Percentiles rank a stretch among this genome's conserved stretches.
Conservation (phyloP, 2,113 vertebrate genomes). For the Neolamprologus devosi region DNA sequence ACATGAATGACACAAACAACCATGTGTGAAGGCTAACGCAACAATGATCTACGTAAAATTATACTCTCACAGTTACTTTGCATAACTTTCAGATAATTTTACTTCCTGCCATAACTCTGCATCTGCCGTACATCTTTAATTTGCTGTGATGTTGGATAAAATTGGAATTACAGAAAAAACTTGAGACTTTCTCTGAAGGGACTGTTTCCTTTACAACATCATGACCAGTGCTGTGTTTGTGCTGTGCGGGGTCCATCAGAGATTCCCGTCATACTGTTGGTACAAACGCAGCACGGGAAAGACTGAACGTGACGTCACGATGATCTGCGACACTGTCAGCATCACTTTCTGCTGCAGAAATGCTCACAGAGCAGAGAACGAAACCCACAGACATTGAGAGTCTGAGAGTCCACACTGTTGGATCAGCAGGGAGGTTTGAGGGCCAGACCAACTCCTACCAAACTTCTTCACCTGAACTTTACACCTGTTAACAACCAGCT, state of each 20-base stretch:
- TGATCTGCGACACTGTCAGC: neutral
- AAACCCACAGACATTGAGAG: neutral
- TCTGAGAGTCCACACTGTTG: neutral
- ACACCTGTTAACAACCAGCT: neutral
- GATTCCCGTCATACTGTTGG: neutral
- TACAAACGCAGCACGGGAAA: neutral
- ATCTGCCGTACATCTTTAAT: neutral
- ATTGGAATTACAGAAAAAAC: neutral
- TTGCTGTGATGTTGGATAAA: neutral
- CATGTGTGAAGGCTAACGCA: neutral
- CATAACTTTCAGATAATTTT: neutral
- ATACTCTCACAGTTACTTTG: neutral
- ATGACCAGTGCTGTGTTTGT: neutral
- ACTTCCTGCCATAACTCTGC: neutral
- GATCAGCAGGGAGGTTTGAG: neutral
- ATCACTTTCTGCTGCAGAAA: neutral
- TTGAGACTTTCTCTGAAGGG: neutral
- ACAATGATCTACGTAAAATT: neutral
- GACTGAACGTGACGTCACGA: neutral
- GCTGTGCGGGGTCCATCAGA: neutral
- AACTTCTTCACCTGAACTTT: neutral
- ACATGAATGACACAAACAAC: neutral
- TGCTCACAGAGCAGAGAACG: neutral
- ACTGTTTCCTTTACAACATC: neutral
- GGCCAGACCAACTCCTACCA: neutral